Conservation (phyloP, 2,113 vertebrate species). For the Odontophorus gujanensis region DNA sequence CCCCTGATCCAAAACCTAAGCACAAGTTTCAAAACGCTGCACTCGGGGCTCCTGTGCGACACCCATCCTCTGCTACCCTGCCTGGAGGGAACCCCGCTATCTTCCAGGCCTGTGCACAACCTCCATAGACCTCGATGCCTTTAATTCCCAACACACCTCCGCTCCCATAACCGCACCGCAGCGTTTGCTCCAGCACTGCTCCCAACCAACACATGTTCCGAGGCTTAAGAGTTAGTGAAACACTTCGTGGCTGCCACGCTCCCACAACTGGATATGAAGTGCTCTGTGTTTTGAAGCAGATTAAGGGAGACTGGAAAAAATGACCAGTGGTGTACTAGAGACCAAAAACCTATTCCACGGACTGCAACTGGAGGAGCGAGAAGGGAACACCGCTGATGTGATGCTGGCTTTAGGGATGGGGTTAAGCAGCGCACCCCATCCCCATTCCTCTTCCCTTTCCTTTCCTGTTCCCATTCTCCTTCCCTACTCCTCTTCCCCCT, state of each 20-base stretch:
- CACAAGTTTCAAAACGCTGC: not conserved
- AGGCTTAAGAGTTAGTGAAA: not conserved
- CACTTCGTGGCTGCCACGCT: not conserved
- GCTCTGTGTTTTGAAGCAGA: not conserved
- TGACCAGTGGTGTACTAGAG: not conserved
- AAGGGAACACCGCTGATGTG: not conserved
- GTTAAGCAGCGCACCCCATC: rapidly evolving
- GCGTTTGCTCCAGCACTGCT: not conserved
- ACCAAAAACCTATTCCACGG: not conserved
- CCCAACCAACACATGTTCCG: not conserved
- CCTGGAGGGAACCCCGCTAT: not conserved
- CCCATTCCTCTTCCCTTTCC: too few relatives aligned
- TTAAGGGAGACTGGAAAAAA: not conserved
- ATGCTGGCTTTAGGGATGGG: not conserved
- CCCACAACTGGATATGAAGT: not conserved
- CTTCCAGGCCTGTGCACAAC: not conserved
- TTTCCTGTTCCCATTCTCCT: too few relatives aligned
- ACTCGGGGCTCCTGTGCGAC: not conserved
- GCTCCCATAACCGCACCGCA: too few relatives aligned
- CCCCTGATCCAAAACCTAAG: not conserved
- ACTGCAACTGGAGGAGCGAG: not conserved
- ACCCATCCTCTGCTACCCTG: not conserved
- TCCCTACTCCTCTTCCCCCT: too few relatives aligned
- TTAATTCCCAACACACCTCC: not conserved
- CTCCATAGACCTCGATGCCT: not conserved